Evolutionary conservation across 2,797 vertebrate species (phyloP), one percentile per base, ranked within the genome.

Genomic region (Notoglanidium macrostoma): DNA sequence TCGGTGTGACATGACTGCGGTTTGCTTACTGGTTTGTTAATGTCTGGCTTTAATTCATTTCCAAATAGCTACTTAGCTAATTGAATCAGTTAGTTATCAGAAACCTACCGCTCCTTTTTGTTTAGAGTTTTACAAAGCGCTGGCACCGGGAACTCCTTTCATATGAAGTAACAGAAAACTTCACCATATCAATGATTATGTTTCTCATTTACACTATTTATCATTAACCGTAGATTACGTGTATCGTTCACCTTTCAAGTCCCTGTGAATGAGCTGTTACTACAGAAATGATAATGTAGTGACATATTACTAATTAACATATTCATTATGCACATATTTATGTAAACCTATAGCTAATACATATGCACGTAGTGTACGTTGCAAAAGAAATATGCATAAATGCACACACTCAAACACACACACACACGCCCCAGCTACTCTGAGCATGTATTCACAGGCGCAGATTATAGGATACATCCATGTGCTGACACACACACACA

Each of bases 401-500:
- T 57, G 32, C 1, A 70, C 29, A 73, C 40, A 73, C 83, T 80
- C 49, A 51, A 65, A 44, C 8, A 65, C 70, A 78, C 17, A 63
- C 51, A 79, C 82, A 78, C 59, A 57, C 1, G 44, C 59, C 44
- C 35, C 15, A 19, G n/a, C 67, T 15, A 32, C 49, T 65, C 59
- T 63, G 65, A 89, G 88, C 80, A 84, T 87, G 63, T 86, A 84
- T 88, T 89, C 68, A 88, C 87, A 83, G 85, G 87, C 84, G 46
- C 68, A 85, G 90, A 91, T 90, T 91, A 90, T 85, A 35, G 72
- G 61, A 80, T 44, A 54, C 68, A 49, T 51, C 40, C 44, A 46
- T 5, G 6, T 6, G 10, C 65, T 72, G 23, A 21, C 77, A 46
- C 63, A 67, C 80, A 59, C 32, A 91, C 32, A 9, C 57, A 10